Evolutionary conservation across 2,888 invertebrate genomes (phyloP).

Genomic region (Cenopis cana): DNA sequence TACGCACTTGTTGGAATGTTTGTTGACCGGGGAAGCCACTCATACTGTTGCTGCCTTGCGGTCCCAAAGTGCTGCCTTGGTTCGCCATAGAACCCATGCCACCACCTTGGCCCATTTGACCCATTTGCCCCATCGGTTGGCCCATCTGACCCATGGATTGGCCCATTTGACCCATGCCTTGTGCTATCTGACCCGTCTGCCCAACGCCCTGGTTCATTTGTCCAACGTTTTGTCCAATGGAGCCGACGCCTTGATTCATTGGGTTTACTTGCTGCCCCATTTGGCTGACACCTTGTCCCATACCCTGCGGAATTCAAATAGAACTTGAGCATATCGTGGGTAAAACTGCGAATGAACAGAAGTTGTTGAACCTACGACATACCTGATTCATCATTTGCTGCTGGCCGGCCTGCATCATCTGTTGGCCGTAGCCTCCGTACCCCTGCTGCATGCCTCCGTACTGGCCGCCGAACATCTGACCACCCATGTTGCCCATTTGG

Average conservation of each 20-base stretch:
- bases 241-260: slow-evolving; percentile 77
- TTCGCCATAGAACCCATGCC: slow-evolving; percentile 79
- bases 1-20: slow-evolving; percentile 79
- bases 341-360: not conserved
- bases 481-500: slow-evolving; percentile 80
- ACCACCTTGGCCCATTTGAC: slow-evolving; percentile 79
- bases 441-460: slow-evolving; percentile 87
- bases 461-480: slow-evolving; percentile 86
- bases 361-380: slow-evolving; percentile 1
- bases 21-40: slow-evolving; percentile 84
- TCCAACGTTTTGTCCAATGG: slow-evolving; percentile 76
- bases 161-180: slow-evolving; percentile 77
- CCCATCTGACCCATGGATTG: slow-evolving; percentile 80
- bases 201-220: slow-evolving; percentile 82
- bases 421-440: slow-evolving; percentile 76
- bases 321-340: slow-evolving; percentile 1
- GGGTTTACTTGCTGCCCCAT: slow-evolving; percentile 82
- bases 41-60: slow-evolving; percentile 79
- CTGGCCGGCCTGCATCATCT: slow-evolving; percentile 82
- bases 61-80: slow-evolving; percentile 81
- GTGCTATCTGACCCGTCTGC: slow-evolving; percentile 76
- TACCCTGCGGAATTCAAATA: slow-evolving; percentile 63
- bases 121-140: slow-evolving; percentile 84
- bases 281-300: slow-evolving; percentile 79
- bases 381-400: slow-evolving; percentile 84